phyloP scores from a whole-genome alignment of 2,888 invertebrate species.

The Corbicula japonica region DNA sequence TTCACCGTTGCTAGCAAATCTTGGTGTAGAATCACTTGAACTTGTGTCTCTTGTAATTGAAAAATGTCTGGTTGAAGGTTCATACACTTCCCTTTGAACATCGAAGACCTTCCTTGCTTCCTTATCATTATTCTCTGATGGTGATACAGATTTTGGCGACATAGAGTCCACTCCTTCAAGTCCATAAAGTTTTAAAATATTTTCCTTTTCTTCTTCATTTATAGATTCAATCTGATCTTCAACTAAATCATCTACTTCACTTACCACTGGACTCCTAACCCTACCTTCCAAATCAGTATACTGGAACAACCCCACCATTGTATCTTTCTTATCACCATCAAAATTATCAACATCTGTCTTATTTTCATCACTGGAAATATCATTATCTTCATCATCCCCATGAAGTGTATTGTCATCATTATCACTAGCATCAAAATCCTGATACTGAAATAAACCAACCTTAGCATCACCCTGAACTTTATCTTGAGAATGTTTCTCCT shows the following conservation, averaged over 20 bases:
- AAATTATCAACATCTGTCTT: conserved; percentile 27
- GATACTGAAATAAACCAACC: conserved; percentile 62
- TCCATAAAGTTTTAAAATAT: conserved; percentile 59
- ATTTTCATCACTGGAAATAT: conserved; percentile 33
- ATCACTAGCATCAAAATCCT: conserved; percentile 32
- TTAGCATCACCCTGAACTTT: conserved; percentile 37
- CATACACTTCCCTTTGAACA: conserved; percentile 63
- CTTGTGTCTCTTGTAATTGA: conserved; percentile 56
- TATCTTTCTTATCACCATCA: conserved; percentile 20
- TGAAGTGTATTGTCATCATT: not conserved
- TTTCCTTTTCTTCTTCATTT: conserved; percentile 44
- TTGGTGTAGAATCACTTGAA: conserved; percentile 60
- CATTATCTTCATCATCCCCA: conserved; percentile 26
- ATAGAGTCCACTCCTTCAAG: conserved; percentile 46
- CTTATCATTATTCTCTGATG: conserved; percentile 39
- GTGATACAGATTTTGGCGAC: conserved; percentile 55
- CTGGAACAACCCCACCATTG: conserved; percentile 61
- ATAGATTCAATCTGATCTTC: conserved; percentile 48
- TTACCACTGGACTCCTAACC: conserved; percentile 43
- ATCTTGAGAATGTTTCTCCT: not conserved
- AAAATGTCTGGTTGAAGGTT: conserved; percentile 57
- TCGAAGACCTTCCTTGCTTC: conserved; percentile 32
- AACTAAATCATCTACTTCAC: conserved; percentile 42
- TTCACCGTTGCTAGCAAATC: conserved; percentile 29
- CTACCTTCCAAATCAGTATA: conserved; percentile 37